Conservation (phyloP, 2,113 vertebrate genomes). For the Ia io region DNA sequence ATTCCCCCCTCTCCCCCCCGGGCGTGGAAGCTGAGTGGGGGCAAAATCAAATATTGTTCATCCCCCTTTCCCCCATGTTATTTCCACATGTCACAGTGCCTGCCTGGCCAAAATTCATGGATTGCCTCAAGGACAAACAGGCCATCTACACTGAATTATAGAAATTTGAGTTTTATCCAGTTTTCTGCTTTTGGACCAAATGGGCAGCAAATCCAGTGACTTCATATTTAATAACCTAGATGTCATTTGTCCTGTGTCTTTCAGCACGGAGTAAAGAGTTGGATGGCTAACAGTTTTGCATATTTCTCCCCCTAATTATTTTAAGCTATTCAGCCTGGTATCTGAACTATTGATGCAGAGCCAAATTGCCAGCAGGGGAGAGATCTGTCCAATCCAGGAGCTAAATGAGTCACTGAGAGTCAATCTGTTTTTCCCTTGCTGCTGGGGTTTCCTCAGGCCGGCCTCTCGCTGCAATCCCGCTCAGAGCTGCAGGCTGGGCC, state of each 20-base stretch:
- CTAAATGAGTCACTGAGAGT: slow-evolving; percentile 92
- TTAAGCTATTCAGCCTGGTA: slow-evolving; percentile 89
- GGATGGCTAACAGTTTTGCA: slow-evolving; percentile 84
- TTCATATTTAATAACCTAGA: slow-evolving; percentile 90
- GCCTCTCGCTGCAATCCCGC: slow-evolving; percentile 76
- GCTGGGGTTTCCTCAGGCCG: slow-evolving; percentile 82
- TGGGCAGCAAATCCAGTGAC: slow-evolving; percentile 86
- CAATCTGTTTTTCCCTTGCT: slow-evolving; percentile 89
- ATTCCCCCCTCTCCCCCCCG: slow-evolving; percentile 73
- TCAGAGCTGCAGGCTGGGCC: slow-evolving; percentile 73
- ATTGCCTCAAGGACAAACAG: slow-evolving; percentile 83
- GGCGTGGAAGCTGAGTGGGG: slow-evolving; percentile 63
- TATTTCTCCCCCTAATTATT: slow-evolving; percentile 87
- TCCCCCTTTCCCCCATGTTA: slow-evolving; percentile 42
- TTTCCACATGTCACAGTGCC: slow-evolving; percentile 81
- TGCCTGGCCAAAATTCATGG: slow-evolving; percentile 84
- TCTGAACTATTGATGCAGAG: slow-evolving; percentile 85
- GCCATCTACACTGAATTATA: slow-evolving; percentile 83
- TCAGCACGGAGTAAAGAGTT: slow-evolving; percentile 81
- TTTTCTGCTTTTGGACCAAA: slow-evolving; percentile 85
- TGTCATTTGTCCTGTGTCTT: slow-evolving; percentile 86
- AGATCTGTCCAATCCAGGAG: slow-evolving; percentile 89
- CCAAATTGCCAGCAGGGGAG: slow-evolving; percentile 90
- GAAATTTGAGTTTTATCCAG: slow-evolving; percentile 85
- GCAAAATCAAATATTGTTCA: slow-evolving; percentile 76